Base-by-base conservation (phyloP, 1,140 invertebrate species). In the Drosophila ogumai region DNA sequence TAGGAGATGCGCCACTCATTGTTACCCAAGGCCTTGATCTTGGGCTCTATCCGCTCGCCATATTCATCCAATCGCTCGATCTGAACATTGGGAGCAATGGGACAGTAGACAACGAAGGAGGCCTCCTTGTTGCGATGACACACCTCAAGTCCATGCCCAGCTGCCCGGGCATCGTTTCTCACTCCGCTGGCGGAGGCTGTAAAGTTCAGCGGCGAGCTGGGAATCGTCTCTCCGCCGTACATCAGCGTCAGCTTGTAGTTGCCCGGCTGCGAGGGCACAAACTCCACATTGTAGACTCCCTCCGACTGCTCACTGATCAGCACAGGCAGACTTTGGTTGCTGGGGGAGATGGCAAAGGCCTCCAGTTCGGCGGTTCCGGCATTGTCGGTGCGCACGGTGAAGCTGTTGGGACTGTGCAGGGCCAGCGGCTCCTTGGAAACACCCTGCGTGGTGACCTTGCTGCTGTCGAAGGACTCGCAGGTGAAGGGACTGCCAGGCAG, bases 401-500 rank as follows among this genome's bases (percentile, higher is more conserved):
- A 97, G 38, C 95, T 95, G 71, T 98, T 96, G 32, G 95, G 95
- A 91, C 97, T 97, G 74, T 97, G 96, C 19, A 98, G 95, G 28
- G 96, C 95, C 49, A 98, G 94, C 47, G 96, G 96, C n/a, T 95
- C 95, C 47, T 95, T 95, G 28, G 95, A 96, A 22, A 97, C 93
- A 66, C 96, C 96, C 63, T 96, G 95, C 25, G 97, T 91, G 74
- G 94, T 94, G 6, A 96, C 95, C 94, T 96, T 97, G 43, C 95
- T 95, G 12, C 98, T 95, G 93, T 99, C 98, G 91, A 98, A 99
- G 1, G 98, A 97, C 93, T 99, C 97, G 87, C 98, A 99, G 65
- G 95, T 96, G 93, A 98, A 99, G 17, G 99, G 99, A 76, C 98
- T 99, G 19, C 98, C 98, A n/a, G 96, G 94, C 19, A 99, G 95